A percentile compares a stretch with the other conserved stretches of the same genome.
Evolutionary conservation across 2,888 invertebrate genomes (phyloP).

Genomic region (Isotomurus palustris): DNA sequence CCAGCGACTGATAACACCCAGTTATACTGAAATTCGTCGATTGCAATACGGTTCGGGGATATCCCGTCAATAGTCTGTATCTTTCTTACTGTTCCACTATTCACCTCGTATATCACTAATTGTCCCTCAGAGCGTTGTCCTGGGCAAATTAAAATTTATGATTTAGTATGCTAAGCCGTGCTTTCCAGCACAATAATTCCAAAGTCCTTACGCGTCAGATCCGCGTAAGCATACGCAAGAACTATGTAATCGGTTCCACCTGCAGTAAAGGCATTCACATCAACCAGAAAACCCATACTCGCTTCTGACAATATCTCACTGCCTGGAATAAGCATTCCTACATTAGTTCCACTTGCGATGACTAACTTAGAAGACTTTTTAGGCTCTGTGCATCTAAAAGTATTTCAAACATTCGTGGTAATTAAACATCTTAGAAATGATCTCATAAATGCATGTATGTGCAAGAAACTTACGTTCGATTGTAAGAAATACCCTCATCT

Average conservation of each 20-base stretch:
- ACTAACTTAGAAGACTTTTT: too few species aligned
- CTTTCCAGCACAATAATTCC: too few species aligned
- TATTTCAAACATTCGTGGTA: background rate
- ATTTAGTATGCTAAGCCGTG: too few species aligned
- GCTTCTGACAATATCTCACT: background rate
- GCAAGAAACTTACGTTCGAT: constrained; percentile 27
- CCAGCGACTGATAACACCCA: constrained; percentile 37
- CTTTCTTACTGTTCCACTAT: constrained; percentile 1
- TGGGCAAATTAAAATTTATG: too few species aligned
- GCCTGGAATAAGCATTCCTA: background rate
- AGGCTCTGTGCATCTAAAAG: background rate
- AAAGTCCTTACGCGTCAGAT: too few species aligned
- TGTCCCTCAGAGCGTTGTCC: too few species aligned
- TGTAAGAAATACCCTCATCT: constrained; percentile 30
- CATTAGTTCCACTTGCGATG: too few species aligned
- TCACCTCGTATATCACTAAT: constrained; percentile 22
- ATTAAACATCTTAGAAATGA: background rate
- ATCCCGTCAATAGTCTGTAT: constrained; percentile 29
- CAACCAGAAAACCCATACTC: constrained; percentile 30
- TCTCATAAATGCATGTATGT: background rate
- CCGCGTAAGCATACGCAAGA: constrained; percentile 36
- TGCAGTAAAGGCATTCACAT: constrained; percentile 33
- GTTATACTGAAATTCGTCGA: constrained; percentile 9
- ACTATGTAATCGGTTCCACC: constrained; percentile 30
- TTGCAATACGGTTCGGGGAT: constrained; percentile 23